Evolutionary conservation across 2,113 vertebrate genomes (phyloP), one percentile per base, ranked within the genome.

Genomic region (Accipiter virgatus): DNA sequence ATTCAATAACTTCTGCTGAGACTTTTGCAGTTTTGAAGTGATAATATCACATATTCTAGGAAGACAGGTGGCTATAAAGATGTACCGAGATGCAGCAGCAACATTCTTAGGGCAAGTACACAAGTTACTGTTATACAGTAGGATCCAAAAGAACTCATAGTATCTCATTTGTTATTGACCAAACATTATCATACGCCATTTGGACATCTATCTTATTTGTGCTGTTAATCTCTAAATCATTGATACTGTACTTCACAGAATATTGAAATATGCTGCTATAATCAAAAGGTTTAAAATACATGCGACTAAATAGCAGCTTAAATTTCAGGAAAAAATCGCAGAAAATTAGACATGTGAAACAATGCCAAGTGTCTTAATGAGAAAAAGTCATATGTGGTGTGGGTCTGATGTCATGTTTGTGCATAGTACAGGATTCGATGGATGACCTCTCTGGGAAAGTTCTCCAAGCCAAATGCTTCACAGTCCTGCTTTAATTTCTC

Each of bases 401-500:
- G 88, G 68, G n/a, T 95, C 83, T 96, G 70, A 77, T 94, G 66
- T 20, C 7, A 20, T 47, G 19, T 78, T 84, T 11, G 10, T 85
- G 48, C 50, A 58, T 53, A 77, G 53, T 9, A 70, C 38, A n/a
- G n/a, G 78, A 80, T 92, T 94, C 96, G 94, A 95, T 93, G 89
- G 88, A 93, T 78, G 90, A 48, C 32, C 62, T 95, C 61, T 90
- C 65, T 38, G 58, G 71, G 84, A 92, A 95, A 94, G 62, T 68
- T 93, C 53, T 95, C 42, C 31, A 81, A 90, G 90, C 59, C 52
- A 70, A 68, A 88, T 5, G 4, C 55, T 93, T 96, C 80, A 47
- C 9, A 58, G 43, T 42, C 38, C 34, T 95, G n/a, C 55, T 91
- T 94, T 96, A 94, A 96, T 96, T 97, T 83, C 89, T 75, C 23